Percentiles rank a stretch among this genome's conserved stretches.
These are phyloP conservation scores for Anguilla rostrata DNA, from an alignment of 2,113 vertebrate genomes.

Conservation along the genomic window DNA sequence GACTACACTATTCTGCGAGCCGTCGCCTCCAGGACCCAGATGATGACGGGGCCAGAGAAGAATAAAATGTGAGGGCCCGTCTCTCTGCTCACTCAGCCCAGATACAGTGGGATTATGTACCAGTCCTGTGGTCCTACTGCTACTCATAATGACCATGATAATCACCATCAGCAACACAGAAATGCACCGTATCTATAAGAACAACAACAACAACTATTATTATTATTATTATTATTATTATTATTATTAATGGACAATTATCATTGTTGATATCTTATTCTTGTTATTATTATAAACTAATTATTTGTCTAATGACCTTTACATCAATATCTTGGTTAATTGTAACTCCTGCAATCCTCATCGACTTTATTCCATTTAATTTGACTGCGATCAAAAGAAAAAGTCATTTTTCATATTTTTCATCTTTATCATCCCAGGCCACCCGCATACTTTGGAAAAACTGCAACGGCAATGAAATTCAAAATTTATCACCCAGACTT, in stretches of 20 bases:
- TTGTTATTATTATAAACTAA: neutral
- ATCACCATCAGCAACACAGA: no score
- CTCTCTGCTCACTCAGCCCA: neutral
- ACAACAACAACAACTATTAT: no score
- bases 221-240: no score
- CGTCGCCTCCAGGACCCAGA: conserved; percentile 45
- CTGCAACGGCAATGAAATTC: conserved; percentile 65
- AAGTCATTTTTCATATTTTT: neutral
- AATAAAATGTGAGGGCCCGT: conserved; percentile 46
- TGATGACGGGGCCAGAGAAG: conserved; percentile 56
- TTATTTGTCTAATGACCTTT: neutral
- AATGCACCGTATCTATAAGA: no score
- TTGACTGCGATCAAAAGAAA: no score
- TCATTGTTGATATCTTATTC: neutral
- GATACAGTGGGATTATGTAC: no score
- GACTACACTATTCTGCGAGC: conserved; percentile 75
- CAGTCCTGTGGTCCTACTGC: no score
- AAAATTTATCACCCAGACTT: conserved; percentile 82
- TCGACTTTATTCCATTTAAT: no score
- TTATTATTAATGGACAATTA: neutral
- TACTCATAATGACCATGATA: no score
- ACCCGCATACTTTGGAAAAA: conserved; percentile 59
- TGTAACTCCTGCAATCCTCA: no score
- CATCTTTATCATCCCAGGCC: conserved; percentile 55
- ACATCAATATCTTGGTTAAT: no score